Evolutionary conservation across 2,888 invertebrate genomes (phyloP), one percentile per base, ranked within the genome.

Genomic region (Metopia argyrocephala): DNA sequence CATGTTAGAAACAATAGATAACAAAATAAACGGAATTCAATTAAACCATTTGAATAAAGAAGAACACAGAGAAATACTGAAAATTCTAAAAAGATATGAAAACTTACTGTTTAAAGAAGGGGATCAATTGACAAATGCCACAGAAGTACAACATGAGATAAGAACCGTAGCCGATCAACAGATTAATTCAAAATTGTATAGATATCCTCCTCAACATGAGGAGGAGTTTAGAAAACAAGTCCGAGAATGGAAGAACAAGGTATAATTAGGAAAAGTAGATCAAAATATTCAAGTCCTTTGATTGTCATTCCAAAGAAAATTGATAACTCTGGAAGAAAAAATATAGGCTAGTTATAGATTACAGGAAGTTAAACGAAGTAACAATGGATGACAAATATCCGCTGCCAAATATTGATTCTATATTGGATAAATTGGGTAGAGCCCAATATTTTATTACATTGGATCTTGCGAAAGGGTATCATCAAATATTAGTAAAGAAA

Each of bases 101-200:
- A 78, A 57, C 48, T 61, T 78, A 7, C 20, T 83, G n/a, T 80
- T 78, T 54, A 83, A 78, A 68, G 75, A 81, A 73, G 79, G 78
- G n/a, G 82, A 82, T 69, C 57, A 20, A 27, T 57, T 78, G 28
- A 71, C 78, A n/a, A 78, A 15, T 52, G 65, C 71, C 1, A 78
- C 18, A 21, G n/a, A 69, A 20, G 38, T 82, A n/a, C 71, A 71
- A 2, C 82, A 82, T 65, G 64, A 82, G 56, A 82, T 82, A 27
- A 75, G 62, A 54, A 75, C 82, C 2, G 70, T 59, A 9, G 78
- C 82, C n/a, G 66, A 78, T 27, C 54, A 78, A 56, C 82, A 69
- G 70, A 82, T 78, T 20, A 78, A 82, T 66, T 78, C 78, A 15
- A 71, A 54, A 70, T 12, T 76, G 12, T 76, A 76, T 21, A 56